Evolutionary conservation across 2,888 invertebrate species (phyloP).

Genomic region (Ophion obscuratus): DNA sequence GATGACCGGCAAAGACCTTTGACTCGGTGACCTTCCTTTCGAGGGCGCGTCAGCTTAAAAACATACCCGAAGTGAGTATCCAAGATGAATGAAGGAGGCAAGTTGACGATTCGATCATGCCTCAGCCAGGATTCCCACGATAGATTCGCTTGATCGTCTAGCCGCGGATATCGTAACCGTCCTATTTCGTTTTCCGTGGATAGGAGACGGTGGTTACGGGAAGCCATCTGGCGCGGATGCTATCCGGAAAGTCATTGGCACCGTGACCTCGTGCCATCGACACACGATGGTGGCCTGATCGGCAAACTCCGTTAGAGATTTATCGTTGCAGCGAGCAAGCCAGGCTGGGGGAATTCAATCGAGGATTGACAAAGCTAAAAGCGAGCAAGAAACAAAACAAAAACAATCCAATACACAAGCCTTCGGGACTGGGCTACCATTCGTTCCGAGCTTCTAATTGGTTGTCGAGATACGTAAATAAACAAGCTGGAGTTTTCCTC

Average conservation of each 20-base stretch:
- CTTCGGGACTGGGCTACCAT: conserved; percentile 33
- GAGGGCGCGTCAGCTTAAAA: not conserved
- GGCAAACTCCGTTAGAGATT: conserved; percentile 45
- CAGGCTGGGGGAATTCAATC: conserved; percentile 48
- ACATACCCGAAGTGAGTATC: not conserved
- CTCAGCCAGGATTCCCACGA: not conserved
- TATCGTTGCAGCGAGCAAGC: conserved; percentile 34
- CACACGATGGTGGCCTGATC: conserved; percentile 55
- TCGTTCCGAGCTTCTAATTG: conserved; percentile 58
- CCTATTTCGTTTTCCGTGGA: not conserved
- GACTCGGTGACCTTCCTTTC: not conserved
- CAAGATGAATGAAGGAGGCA: not conserved
- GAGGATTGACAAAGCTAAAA: conserved; percentile 60
- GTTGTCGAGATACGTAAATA: conserved; percentile 45
- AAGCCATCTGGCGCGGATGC: conserved; percentile 5
- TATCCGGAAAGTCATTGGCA: conserved; percentile 41
- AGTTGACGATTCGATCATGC: not conserved
- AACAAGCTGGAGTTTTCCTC: not conserved
- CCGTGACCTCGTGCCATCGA: conserved; percentile 3
- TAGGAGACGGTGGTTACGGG: not conserved
- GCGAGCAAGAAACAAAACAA: conserved; percentile 18
- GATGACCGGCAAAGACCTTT: not conserved
- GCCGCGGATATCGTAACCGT: not conserved
- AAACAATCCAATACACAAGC: conserved; percentile 11
- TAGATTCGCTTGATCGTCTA: not conserved